Evolutionary conservation across 2,888 invertebrate genomes (phyloP), one percentile per base, ranked within the genome.

Genomic region (Ferrisia virgata): DNA sequence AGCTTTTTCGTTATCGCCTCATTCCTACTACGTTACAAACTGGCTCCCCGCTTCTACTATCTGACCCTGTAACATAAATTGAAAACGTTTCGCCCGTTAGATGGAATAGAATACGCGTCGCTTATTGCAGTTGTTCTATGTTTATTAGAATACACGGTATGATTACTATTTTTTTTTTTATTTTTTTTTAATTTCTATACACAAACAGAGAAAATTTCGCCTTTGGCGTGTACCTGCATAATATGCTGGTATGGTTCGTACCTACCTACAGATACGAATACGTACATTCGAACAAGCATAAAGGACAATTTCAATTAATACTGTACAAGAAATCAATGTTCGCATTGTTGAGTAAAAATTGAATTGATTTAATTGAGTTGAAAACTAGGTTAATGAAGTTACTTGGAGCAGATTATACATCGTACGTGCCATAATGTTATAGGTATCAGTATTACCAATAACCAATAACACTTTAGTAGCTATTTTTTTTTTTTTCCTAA

Each of bases 1-100:
- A 31, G 31, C 28, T n/a, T 36, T 33, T 36, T 28, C 81, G 8
- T 43, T 72, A 76, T 83, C 83, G 76, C 83, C 83, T 83, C 83
- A 83, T 83, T 43, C 31, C n/a, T n/a, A n/a, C n/a, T n/a, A n/a
- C 36, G 36, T 18, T 36, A 8, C 6, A 15, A 31, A 36, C 36
- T 18, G 31, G 18, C 72, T 4, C 8, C 31, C 6, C 64, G 25
- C 36, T n/a, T n/a, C n/a, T n/a, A 36, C 33, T 36, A 36, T 76
- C 22, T 8, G 18, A 76, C 33, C 36, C 72, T 76, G 72, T 15
- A 76, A 76, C 72, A 76, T 72, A 28, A 31, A 69, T 13, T 31
- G n/a, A 40, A 53, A 22, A 53, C 18, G 11, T 22, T 40, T 22
- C 8, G 18, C 22, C 2, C 18, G 53, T 53, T 53, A 53, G 53